These are phyloP conservation scores for Glyptemys insculpta DNA, from an alignment of 2,797 vertebrate species.

Conservation along the genomic window DNA sequence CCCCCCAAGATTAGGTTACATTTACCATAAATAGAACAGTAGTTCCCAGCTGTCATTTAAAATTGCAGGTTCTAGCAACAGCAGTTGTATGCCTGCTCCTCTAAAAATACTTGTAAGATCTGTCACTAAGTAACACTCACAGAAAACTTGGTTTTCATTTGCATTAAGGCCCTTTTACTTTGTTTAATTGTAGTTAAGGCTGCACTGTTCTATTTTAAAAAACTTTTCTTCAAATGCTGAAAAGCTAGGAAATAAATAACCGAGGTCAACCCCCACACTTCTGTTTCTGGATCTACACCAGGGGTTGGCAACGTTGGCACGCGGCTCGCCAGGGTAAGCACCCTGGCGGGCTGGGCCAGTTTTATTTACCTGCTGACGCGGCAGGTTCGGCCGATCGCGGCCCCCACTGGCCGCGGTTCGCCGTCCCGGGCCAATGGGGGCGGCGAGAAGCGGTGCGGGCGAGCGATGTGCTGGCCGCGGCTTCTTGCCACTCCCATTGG, in stretches of 20 bases:
- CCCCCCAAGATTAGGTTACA: background rate
- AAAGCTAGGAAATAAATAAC: background rate
- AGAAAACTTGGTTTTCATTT: background rate
- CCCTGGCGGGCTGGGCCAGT: too few species aligned
- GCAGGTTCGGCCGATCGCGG: too few species aligned
- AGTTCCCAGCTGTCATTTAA: background rate
- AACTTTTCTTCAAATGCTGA: background rate
- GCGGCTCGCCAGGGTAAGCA: too few species aligned
- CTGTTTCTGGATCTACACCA: background rate
- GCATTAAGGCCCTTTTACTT: background rate
- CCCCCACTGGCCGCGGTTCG: too few species aligned
- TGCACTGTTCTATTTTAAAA: background rate
- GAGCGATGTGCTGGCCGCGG: too few species aligned
- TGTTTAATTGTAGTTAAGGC: background rate
- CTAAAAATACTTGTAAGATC: rapidly evolving
- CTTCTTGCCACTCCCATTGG: too few species aligned
- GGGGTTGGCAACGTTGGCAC: too few species aligned
- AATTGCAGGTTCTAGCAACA: background rate
- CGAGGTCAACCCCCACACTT: background rate
- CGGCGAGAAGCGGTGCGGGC: too few species aligned
- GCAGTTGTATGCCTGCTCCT: background rate
- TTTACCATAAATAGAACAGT: background rate
- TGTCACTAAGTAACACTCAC: background rate
- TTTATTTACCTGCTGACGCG: too few species aligned
- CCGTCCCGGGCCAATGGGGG: too few species aligned